Evolutionary conservation across 2,888 invertebrate species (phyloP), one percentile per base, ranked within the genome.

Genomic region (Galerucella pusilla): DNA sequence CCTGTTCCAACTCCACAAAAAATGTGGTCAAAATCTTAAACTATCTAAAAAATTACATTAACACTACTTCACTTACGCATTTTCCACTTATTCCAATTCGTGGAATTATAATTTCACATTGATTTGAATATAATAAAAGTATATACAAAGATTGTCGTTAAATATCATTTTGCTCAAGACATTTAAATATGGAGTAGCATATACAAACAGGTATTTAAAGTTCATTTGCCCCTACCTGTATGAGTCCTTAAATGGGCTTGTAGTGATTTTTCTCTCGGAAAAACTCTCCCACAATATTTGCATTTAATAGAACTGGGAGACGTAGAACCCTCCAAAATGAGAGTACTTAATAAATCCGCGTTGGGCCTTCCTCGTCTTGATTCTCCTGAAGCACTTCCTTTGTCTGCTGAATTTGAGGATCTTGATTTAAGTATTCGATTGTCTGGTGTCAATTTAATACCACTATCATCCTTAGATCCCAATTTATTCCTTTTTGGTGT

Each of bases 211-310:
- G 75, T 73, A 78, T 82, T 82, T 82, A 81, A 79, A 81, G 79
- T 80, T 81, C 78, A 80, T 78, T 71, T 80, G 79, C 78, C 77
- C 82, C 78, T 84, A 91, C 92, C 92, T 85, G 92, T 92, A 81
- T 92, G 92, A 6, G 91, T 92, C 80, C 92, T 87, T 49, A 91
- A 85, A 84, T 92, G 92, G 20, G 94, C 94, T 84, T 93, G 93
- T 0, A 94, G 88, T 11, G 93, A 93, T 86, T 94, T 94, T 84
- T 94, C 93, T 79, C 94, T 88, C 1, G 94, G 94, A 84, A 94
- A 94, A 28, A 93, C 93, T 73, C 94, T 88, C 79, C 91, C 90
- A 86, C 94, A 94, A 81, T 90, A 92, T 70, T 90, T 89, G 85
- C 94, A 94, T 84, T 93, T 93, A 80, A 94, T 93, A 75, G 91